Percentiles rank a stretch among this genome's conserved stretches.
phyloP scores from a whole-genome alignment of 1,140 invertebrate genomes.

The Lerema accius region DNA sequence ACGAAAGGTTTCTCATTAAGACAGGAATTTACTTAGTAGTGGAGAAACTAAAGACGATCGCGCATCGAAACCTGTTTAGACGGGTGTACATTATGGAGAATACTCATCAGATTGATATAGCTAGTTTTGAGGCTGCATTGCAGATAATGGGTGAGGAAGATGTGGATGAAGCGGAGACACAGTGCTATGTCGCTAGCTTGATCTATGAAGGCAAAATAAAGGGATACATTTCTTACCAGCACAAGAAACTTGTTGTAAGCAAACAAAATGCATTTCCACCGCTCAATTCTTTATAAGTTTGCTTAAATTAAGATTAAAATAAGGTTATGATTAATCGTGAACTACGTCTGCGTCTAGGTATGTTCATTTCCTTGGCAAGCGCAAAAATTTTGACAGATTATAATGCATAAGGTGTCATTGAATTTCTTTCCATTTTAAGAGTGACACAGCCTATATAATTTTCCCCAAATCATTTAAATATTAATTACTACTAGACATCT shows the following conservation, averaged over 20 bases:
- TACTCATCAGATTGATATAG: constrained; percentile 95
- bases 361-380: no score
- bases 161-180: constrained; percentile 96
- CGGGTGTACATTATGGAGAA: constrained; percentile 95
- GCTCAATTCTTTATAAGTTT: constrained; percentile 82
- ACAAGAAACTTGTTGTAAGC: constrained; percentile 98
- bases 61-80: constrained; percentile 98
- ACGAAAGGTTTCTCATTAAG: constrained; percentile 96
- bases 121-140: constrained; percentile 91
- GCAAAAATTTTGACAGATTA: no score
- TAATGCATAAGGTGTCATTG: no score
- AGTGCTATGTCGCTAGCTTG: constrained; percentile 98
- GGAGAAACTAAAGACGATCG: constrained; percentile 97
- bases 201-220: constrained; percentile 97
- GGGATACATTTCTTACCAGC: constrained; percentile 98
- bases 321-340: constrained; percentile 16
- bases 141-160: constrained; percentile 92
- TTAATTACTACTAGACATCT: no score
- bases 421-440: no score
- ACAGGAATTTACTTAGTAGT: constrained; percentile 98
- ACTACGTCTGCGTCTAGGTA: not conserved
- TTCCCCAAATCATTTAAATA: no score
- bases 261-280: constrained; percentile 98
- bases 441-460: no score
- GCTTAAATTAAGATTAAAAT: constrained; percentile 41